Base-by-base conservation (phyloP, 2,113 vertebrate species). In the Serilophus lunatus region DNA sequence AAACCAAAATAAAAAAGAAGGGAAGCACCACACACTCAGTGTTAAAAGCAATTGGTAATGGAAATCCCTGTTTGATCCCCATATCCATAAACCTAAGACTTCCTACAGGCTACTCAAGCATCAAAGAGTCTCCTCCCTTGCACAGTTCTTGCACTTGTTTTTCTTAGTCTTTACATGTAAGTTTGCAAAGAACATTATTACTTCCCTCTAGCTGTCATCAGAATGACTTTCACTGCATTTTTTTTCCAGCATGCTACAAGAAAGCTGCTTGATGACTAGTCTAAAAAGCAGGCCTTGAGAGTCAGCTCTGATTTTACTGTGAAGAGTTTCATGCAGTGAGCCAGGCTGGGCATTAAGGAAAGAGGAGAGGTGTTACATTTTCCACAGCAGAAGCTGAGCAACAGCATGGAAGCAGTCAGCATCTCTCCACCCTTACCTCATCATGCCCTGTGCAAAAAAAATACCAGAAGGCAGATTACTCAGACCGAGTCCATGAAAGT, bases 201-300 rank as follows among this genome's bases (percentile, higher is more conserved):
- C 49, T 86, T 91, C 65, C 40, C 75, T 72, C 42, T 50, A 95
- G 75, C 68, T 93, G 88, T 79, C 82, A 95, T 78, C 91, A 59
- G 38, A 69, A 88, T 72, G 49, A 89, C 56, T 94, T 92, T 42
- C 64, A 53, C 61, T 53, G 20, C 53, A 38, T 77, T 91, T 71
- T 42, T 66, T 75, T 88, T 2, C 59, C 76, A 72, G 59, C 42
- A 74, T 44, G 35, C 49, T 86, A 68, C 50, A 84, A 94, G 49
- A 56, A 91, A 94, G n/a, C 85, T 28, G 24, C 85, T 83, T 80
- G 71, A 38, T 15, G 56, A 88, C 79, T 88, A 51, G 36, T 85
- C 35, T 49, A 81, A 86, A 75, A 86, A 74, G 51, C 26, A 71
- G 64, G 64, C 69, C 86, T 71, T n/a, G 18, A 92, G 77, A 95